Evolutionary conservation across 2,113 vertebrate species (phyloP).

Genomic region (Ia io): DNA sequence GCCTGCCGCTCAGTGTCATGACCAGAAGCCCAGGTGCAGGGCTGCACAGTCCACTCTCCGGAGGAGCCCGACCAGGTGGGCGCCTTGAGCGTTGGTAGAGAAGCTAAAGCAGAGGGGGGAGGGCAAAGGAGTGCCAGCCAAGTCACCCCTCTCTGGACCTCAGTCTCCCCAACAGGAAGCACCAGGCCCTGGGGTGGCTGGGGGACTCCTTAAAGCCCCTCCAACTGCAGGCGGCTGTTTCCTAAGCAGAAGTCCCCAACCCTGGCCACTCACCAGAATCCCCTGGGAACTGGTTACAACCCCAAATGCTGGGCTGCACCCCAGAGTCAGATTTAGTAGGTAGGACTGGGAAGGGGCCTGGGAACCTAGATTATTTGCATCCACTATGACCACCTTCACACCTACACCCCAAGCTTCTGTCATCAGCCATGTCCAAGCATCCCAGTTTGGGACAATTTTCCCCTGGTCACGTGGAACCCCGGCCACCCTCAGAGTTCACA

Average conservation of each 20-base stretch:
- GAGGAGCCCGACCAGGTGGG: background rate
- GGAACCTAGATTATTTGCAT: background rate
- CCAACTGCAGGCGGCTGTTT: background rate
- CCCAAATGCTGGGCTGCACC: background rate
- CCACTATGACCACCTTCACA: no score
- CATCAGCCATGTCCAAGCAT: background rate
- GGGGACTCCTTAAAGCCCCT: background rate
- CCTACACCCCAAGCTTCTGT: background rate
- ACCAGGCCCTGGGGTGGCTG: background rate
- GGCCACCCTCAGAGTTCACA: background rate
- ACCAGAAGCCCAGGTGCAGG: background rate
- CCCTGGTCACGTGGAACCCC: background rate
- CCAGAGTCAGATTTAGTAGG: background rate
- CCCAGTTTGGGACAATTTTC: background rate
- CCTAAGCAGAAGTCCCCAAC: background rate
- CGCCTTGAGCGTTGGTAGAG: fast-evolving
- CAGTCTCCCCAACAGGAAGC: background rate
- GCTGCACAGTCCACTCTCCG: fast-evolving
- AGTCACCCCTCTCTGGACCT: background rate
- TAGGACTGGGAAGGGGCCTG: background rate
- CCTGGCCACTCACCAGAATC: background rate
- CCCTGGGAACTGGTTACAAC: background rate
- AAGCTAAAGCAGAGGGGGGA: background rate
- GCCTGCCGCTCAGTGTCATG: fast-evolving
- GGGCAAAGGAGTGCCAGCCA: no score